Conservation (phyloP, 2,888 invertebrate genomes). For the Amphipyra berbera region DNA sequence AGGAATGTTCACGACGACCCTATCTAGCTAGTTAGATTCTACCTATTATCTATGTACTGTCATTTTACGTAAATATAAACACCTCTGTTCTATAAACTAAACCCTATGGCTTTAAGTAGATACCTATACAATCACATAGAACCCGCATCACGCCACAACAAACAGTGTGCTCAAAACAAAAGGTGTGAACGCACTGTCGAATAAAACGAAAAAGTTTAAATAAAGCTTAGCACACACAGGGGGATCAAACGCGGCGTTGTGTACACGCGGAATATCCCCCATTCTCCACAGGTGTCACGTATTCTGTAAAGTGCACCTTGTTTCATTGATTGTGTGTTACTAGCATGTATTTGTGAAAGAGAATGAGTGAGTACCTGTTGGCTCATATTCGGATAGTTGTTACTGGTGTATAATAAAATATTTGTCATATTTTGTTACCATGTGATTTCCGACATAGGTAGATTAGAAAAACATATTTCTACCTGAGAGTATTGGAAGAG, state of each 20-base stretch:
- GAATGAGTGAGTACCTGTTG: conserved; percentile 8
- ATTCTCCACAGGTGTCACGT: conserved; percentile 69
- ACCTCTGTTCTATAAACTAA: neutral
- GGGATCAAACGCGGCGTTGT: conserved; percentile 46
- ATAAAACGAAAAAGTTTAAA: conserved; percentile 53
- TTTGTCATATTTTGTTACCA: no score
- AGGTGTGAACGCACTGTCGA: conserved; percentile 51
- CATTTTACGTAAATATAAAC: no score
- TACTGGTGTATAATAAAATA: no score
- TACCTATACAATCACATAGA: neutral
- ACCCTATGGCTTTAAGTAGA: neutral
- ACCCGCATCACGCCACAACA: conserved; percentile 44
- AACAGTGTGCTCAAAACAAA: conserved; percentile 49
- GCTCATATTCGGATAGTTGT: neutral
- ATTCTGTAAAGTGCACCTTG: conserved; percentile 60
- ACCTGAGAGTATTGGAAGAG: no score
- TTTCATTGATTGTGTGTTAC: conserved; percentile 53
- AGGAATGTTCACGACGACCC: no score
- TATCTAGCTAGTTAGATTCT: no score
- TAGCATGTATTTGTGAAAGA: conserved; percentile 26
- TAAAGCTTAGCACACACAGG: conserved; percentile 56
- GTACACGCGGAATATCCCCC: conserved; percentile 64
- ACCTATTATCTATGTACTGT: no score
- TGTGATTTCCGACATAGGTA: no score
- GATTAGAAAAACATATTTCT: no score